Evolutionary conservation across 2,888 invertebrate genomes (phyloP).

Genomic region (Drosophila helvetica): DNA sequence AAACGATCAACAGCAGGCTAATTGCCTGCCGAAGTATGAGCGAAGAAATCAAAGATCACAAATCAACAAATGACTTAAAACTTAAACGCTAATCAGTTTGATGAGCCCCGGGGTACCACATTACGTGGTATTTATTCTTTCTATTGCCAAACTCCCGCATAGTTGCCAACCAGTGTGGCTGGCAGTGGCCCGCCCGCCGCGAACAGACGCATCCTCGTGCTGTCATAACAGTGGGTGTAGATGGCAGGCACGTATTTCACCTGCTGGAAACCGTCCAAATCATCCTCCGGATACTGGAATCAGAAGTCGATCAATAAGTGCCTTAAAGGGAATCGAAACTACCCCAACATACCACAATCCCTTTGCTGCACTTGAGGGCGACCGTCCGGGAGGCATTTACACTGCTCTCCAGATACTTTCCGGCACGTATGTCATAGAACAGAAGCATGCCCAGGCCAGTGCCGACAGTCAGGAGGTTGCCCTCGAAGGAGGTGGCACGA

Average conservation of each 20-base stretch:
- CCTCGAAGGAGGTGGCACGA: slow-evolving; percentile 95
- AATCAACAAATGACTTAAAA: slow-evolving; percentile 29
- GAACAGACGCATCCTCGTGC: slow-evolving; percentile 95
- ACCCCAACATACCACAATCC: slow-evolving; percentile 89
- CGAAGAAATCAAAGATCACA: slow-evolving; percentile 61
- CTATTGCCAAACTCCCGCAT: slow-evolving; percentile 96
- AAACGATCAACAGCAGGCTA: background rate
- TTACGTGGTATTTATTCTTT: slow-evolving; percentile 8
- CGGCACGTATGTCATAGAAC: slow-evolving; percentile 96
- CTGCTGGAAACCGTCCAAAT: slow-evolving; percentile 92
- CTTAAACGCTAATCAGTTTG: slow-evolving; percentile 56
- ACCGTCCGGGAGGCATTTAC: slow-evolving; percentile 95
- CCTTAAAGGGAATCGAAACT: background rate
- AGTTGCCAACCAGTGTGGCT: slow-evolving; percentile 95
- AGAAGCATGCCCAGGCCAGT: slow-evolving; percentile 95
- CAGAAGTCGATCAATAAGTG: background rate
- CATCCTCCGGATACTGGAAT: slow-evolving; percentile 92
- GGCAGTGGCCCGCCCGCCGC: slow-evolving; percentile 97
- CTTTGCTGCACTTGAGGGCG: slow-evolving; percentile 93
- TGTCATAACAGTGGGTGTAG: slow-evolving; percentile 98
- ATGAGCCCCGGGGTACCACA: slow-evolving; percentile 22
- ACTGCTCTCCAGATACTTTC: slow-evolving; percentile 95
- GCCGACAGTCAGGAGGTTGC: slow-evolving; percentile 95
- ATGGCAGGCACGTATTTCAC: slow-evolving; percentile 96
- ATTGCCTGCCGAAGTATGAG: slow-evolving; percentile 1